These are phyloP conservation scores for Athene noctua DNA, from an alignment of 2,113 vertebrate species.

Conservation along the genomic window DNA sequence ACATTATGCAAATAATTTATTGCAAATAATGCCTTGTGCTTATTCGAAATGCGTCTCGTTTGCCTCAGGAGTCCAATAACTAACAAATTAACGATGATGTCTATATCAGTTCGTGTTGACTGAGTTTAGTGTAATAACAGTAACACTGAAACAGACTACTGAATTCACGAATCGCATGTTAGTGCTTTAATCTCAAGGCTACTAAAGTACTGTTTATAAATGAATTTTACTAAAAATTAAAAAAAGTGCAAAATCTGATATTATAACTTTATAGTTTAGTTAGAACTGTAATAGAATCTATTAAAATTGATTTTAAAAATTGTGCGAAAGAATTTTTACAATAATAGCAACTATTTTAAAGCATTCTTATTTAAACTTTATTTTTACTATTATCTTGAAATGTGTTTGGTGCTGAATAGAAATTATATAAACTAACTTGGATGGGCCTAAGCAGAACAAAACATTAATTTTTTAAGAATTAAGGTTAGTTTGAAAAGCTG, in stretches of 20 bases:
- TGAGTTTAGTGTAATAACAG: accelerated
- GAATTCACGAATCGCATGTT: background rate
- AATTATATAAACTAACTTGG: background rate
- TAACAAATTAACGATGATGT: background rate
- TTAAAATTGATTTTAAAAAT: background rate
- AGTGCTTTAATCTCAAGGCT: background rate
- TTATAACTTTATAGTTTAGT: background rate
- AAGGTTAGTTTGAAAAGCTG: background rate
- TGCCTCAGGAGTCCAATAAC: background rate
- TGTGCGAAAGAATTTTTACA: background rate
- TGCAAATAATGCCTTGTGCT: background rate
- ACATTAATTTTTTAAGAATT: background rate
- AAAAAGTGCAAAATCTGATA: background rate
- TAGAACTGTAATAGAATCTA: background rate
- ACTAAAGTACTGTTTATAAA: background rate
- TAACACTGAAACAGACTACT: background rate
- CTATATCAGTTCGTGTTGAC: background rate
- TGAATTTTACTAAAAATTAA: background rate
- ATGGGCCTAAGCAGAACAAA: background rate
- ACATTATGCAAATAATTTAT: background rate
- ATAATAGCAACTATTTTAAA: background rate
- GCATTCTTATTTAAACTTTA: background rate
- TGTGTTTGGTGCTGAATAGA: background rate
- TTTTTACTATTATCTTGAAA: background rate
- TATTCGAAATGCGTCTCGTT: accelerated